These are phyloP conservation scores for Drosophila pruinosa DNA, from an alignment of 1,140 invertebrate genomes.

Conservation along the genomic window DNA sequence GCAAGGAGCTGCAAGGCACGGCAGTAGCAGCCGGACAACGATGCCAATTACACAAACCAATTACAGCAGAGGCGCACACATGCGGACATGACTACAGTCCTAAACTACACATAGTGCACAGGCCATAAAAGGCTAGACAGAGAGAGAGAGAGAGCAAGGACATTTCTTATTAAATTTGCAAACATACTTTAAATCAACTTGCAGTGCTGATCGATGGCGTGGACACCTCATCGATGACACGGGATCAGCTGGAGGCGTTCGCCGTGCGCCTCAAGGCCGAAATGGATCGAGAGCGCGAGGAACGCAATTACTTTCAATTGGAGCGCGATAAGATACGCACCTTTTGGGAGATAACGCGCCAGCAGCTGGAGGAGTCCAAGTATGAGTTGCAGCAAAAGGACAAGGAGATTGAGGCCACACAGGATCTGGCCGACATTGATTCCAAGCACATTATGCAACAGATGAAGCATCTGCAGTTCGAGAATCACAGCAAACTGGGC, in stretches of 20 bases:
- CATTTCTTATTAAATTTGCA: conserved; percentile 63
- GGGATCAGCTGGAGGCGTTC: conserved; percentile 96
- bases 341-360: conserved; percentile 93
- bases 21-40: conserved; percentile 68
- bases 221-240: conserved; percentile 95
- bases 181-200: conserved; percentile 29
- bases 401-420: conserved; percentile 92
- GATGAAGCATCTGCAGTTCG: conserved; percentile 95
- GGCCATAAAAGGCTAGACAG: too few relatives aligned
- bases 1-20: background rate
- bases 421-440: conserved; percentile 93
- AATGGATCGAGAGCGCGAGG: conserved; percentile 95
- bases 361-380: conserved; percentile 70
- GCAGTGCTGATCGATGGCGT: conserved; percentile 93
- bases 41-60: conserved; percentile 79
- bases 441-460: conserved; percentile 95
- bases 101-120: conserved; percentile 32
- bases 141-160: too few relatives aligned
- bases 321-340: conserved; percentile 96
- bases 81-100: conserved; percentile 28
- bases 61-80: conserved; percentile 62
- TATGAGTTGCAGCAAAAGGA: conserved; percentile 89
- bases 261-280: conserved; percentile 94
- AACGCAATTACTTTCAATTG: conserved; percentile 97
- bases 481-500: conserved; percentile 89